Evolutionary conservation across 1,140 invertebrate species (phyloP), one percentile per base, ranked within the genome.

Genomic region (Pinna nobilis): DNA sequence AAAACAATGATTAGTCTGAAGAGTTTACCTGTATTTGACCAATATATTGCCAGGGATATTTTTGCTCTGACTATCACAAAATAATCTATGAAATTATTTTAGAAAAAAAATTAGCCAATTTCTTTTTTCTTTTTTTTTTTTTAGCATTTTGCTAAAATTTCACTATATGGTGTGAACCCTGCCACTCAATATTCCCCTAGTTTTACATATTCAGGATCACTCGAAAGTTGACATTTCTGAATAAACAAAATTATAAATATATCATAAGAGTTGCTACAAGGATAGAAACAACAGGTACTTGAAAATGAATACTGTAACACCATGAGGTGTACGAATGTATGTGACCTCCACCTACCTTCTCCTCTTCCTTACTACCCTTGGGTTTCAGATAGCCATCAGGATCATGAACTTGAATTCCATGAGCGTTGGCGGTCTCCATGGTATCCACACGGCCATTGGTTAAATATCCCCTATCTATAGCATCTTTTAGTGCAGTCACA

Each of bases 401-500:
- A 51, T 75, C 73, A 2, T 75, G 49, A 4, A 70, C 55, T 28
- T 41, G n/a, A 20, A 67, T 66, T 32, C 71, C 72, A 13, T 55
- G 57, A 2, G 47, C 47, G 11, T 44, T n/a, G 4, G 72, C 49
- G 18, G 44, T 68, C 13, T 68, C 67, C 2, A 28, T 37, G 18
- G 59, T 44, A 9, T 60, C 63, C 18, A 70, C 47, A n/a, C 51
- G 41, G 15, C 79, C 79, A 32, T 81, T 78, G 28, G 70, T 75
- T 49, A 80, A 37, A 61, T 74, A 81, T 25, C 80, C 61, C 18
- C 75, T 70, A 74, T 88, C 87, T 18, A 88, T 88, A 35, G 81
- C 83, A 63, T 88, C 86, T 70, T 88, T 88, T 32, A 88, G 72
- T 2, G 85, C 84, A 25, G 84, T 86, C 59, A 88, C 87, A 1